These are phyloP conservation scores for Lacerta viridis DNA, from an alignment of 2,797 vertebrate genomes.

Conservation along the genomic window DNA sequence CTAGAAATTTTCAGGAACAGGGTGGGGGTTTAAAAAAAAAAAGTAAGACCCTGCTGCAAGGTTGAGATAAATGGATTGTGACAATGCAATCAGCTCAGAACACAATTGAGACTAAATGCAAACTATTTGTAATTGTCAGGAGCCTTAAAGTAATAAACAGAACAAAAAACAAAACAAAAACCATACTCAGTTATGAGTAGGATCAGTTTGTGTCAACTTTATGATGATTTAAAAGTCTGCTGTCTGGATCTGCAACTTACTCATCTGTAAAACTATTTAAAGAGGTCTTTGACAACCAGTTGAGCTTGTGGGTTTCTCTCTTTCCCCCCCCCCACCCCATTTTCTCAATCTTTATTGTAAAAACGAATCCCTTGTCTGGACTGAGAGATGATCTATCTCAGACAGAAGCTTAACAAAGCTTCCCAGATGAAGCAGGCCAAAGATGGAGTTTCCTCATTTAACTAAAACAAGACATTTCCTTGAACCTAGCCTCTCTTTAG, in stretches of 20 bases:
- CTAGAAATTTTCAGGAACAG: conserved; percentile 33
- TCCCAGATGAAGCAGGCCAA: conserved; percentile 40
- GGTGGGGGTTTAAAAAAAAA: neutral
- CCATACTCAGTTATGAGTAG: conserved; percentile 54
- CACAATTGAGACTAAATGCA: conserved; percentile 56
- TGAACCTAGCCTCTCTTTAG: neutral
- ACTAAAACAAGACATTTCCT: conserved; percentile 31
- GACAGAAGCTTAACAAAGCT: conserved; percentile 45
- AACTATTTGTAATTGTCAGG: conserved; percentile 67
- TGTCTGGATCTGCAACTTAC: conserved; percentile 60
- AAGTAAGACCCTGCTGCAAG: neutral
- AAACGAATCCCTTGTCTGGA: conserved; percentile 60
- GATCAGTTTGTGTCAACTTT: conserved; percentile 67
- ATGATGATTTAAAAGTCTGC: conserved; percentile 70
- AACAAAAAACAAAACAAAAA: conserved; percentile 58
- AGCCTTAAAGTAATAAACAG: neutral
- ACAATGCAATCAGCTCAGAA: conserved; percentile 45
- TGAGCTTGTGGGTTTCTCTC: conserved; percentile 35
- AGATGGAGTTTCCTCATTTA: neutral
- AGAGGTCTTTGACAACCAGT: conserved; percentile 35
- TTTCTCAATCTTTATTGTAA: conserved; percentile 38
- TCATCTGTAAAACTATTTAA: conserved; percentile 61
- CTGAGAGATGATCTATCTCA: conserved; percentile 52
- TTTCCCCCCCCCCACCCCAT: neutral
- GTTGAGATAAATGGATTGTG: conserved; percentile 48